Conservation (phyloP, 2,113 vertebrate genomes). For the Saccopteryx bilineata region DNA sequence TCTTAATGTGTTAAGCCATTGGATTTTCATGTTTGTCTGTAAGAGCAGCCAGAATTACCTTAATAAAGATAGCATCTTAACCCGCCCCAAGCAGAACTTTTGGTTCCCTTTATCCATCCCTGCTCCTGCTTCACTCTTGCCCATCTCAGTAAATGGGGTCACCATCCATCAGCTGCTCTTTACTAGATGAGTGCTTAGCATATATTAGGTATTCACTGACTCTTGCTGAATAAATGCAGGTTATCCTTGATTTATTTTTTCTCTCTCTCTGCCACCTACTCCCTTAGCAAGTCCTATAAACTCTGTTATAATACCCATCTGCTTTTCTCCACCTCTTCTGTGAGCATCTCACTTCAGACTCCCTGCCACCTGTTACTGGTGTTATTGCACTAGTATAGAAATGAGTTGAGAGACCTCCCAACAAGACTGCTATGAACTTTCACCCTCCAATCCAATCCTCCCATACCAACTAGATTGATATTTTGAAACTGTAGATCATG, state of each 20-base stretch:
- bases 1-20: conserved; percentile 19
- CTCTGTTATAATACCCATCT: background rate
- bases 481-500: background rate
- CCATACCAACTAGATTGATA: background rate
- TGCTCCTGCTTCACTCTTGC: background rate
- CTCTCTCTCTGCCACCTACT: background rate
- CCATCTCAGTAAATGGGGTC: background rate
- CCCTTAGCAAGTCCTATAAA: background rate
- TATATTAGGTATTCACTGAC: background rate
- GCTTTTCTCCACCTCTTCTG: background rate
- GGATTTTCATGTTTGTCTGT: conserved; percentile 28
- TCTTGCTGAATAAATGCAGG: background rate
- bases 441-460: background rate
- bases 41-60: background rate
- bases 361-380: background rate
- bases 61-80: background rate
- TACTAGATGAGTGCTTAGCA: background rate
- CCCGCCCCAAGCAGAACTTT: background rate
- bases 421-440: background rate
- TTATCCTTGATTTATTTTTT: background rate
- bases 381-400: background rate
- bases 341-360: background rate
- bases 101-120: background rate
- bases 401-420: background rate
- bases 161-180: background rate